Conservation (phyloP, 2,888 invertebrate genomes). For the Aphidius colemani region DNA sequence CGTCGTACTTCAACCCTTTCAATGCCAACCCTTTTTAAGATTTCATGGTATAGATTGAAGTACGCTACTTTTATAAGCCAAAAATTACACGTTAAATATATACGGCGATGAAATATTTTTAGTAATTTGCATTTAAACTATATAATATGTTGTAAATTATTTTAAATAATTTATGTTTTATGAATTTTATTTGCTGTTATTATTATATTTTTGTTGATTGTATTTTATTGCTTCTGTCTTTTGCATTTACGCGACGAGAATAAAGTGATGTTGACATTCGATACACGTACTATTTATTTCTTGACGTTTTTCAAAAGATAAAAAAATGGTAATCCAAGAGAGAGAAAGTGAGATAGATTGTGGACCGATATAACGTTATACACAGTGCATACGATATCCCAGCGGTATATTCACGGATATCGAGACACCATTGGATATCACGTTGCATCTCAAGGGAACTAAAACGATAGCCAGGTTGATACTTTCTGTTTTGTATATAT, state of each 20-base stretch:
- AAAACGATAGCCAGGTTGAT: conserved; percentile 21
- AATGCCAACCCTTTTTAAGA: no score
- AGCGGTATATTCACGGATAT: conserved; percentile 29
- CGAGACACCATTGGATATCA: conserved; percentile 23
- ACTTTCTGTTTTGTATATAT: conserved; percentile 3
- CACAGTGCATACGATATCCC: conserved; percentile 38
- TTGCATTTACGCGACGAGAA: no score
- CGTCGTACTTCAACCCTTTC: conserved; percentile 32
- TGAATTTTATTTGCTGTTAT: no score
- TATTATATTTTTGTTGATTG: no score
- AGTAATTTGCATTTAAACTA: no score
- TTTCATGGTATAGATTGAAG: no score
- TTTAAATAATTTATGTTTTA: no score
- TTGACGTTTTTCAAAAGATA: conserved; percentile 32
- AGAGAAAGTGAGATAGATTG: conserved; percentile 22
- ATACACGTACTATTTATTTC: conserved; percentile 38
- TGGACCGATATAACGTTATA: neutral
- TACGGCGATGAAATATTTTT: no score
- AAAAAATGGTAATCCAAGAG: conserved; percentile 34
- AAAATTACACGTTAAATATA: no score
- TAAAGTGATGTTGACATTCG: conserved; percentile 22
- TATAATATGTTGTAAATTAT: no score
- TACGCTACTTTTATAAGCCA: no score
- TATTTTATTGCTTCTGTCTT: no score
- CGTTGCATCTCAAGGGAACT: conserved; percentile 25